Conservation (phyloP, 2,113 vertebrate species). For the Cephalopholis sonnerati region DNA sequence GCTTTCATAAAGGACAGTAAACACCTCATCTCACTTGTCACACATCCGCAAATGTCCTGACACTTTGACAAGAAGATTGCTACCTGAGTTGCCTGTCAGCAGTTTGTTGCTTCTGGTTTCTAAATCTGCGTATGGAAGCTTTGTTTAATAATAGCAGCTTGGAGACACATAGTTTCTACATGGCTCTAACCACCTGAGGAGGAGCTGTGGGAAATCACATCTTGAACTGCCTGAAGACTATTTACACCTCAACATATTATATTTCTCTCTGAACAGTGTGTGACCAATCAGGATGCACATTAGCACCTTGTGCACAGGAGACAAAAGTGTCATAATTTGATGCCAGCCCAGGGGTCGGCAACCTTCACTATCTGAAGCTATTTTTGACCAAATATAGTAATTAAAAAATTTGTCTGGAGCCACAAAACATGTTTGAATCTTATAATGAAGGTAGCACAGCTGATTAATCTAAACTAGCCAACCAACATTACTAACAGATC, state of each 20-base stretch:
- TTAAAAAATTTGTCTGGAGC: too few species aligned
- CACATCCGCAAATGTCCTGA: neutral
- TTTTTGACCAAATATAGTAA: too few species aligned
- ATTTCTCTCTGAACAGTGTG: constrained; percentile 1
- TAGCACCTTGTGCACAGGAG: neutral
- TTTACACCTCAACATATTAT: neutral
- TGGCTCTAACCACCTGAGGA: neutral
- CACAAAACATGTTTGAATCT: too few species aligned
- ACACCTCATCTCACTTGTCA: neutral
- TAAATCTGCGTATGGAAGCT: neutral
- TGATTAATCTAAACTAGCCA: too few species aligned
- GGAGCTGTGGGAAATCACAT: neutral
- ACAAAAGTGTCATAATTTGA: neutral
- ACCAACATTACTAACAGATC: too few species aligned
- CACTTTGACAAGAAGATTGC: neutral
- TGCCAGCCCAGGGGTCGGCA: too few species aligned
- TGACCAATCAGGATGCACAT: neutral
- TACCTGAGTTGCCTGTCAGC: neutral
- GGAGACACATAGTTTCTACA: neutral
- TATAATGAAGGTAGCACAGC: too few species aligned
- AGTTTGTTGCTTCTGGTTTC: neutral
- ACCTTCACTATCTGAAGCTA: too few species aligned
- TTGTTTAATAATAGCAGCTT: neutral
- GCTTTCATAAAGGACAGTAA: neutral
- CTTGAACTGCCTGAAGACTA: neutral